Evolutionary conservation across 2,888 invertebrate genomes (phyloP), one percentile per base, ranked within the genome.

Genomic region (Clistopyga incitator): DNA sequence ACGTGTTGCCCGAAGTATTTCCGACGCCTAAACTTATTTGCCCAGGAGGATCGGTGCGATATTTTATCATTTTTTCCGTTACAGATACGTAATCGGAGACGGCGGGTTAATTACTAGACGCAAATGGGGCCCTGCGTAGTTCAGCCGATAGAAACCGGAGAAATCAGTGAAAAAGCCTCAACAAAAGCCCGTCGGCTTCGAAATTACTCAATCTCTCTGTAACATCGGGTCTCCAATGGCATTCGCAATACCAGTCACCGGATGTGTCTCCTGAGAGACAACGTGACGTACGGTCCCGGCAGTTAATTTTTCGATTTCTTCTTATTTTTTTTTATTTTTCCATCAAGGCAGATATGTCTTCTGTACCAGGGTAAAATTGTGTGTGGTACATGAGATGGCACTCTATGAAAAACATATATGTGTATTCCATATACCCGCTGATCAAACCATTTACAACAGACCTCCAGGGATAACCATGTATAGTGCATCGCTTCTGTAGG

Each of bases 1-100:
- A 91, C 91, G 90, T 91, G 91, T 91, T 91, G 91, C 91, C 85
- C 89, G 88, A 88, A 88, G 87, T 90, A 90, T 89, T 38, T 38
- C 90, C 88, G 85, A 80, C 85, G 88, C 88, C 82, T 84, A 88
- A 90, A 90, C 90, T 90, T 90, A 90, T 90, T 89, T 89, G 87
- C 90, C 88, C 90, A 68, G 70, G 90, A 88, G 90, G 87, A 78
- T 77, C 67, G 52, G 20, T 54, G 50, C 81, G 52, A 84, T 86
- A 86, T 85, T 84, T 86, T 77, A 86, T 83, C 76, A 82, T 85
- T 68, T 68, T 78, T 38, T 81, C 76, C 74, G 74, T 45, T 71
- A 68, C 54, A 59, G 50, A 38, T 20, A 65, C n/a, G 38, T 13
- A 42, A 34, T 42, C n/a, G 45, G 42, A 45, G 50, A 38, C 47